Evolutionary conservation across 2,888 invertebrate species (phyloP).

Genomic region (Scaptomyza polygonia): DNA sequence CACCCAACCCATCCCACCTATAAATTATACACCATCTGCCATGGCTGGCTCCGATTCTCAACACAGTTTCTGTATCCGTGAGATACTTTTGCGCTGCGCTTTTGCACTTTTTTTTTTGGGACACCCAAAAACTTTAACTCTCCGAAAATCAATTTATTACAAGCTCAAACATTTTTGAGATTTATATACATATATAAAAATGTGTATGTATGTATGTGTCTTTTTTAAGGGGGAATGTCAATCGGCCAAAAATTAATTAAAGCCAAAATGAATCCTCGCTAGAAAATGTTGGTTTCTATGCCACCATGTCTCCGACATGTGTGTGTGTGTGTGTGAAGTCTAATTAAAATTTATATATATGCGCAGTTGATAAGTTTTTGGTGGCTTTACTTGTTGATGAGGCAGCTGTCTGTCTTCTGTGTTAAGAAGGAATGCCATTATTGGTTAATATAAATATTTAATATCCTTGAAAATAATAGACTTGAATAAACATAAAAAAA

Average conservation of each 20-base stretch:
- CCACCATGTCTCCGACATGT: slow-evolving; percentile 16
- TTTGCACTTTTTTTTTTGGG: slow-evolving; percentile 56
- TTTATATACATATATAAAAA: background rate
- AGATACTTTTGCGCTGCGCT: slow-evolving; percentile 75
- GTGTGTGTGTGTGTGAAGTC: slow-evolving; percentile 40
- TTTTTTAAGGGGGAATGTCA: slow-evolving; percentile 53
- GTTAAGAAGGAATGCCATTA: slow-evolving; percentile 16
- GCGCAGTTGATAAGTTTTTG: slow-evolving; percentile 75
- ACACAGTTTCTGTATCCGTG: slow-evolving; percentile 60
- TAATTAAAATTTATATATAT: slow-evolving; percentile 77
- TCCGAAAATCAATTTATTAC: slow-evolving; percentile 72
- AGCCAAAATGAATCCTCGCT: slow-evolving; percentile 59
- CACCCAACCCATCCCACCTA: background rate
- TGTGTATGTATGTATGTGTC: slow-evolving; percentile 6
- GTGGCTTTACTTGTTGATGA: slow-evolving; percentile 65
- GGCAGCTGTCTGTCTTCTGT: slow-evolving; percentile 25
- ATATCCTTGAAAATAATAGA: background rate
- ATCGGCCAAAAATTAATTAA: slow-evolving; percentile 78
- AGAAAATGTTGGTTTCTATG: slow-evolving; percentile 60
- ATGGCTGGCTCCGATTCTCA: slow-evolving; percentile 11
- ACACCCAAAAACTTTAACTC: slow-evolving; percentile 56
- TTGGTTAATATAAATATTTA: slow-evolving; percentile 22
- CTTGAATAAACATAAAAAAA: background rate
- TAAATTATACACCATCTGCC: slow-evolving; percentile 4
- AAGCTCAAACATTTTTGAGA: slow-evolving; percentile 30